phyloP scores from a whole-genome alignment of 2,888 invertebrate genomes.

The Leptodirus hochenwartii region DNA sequence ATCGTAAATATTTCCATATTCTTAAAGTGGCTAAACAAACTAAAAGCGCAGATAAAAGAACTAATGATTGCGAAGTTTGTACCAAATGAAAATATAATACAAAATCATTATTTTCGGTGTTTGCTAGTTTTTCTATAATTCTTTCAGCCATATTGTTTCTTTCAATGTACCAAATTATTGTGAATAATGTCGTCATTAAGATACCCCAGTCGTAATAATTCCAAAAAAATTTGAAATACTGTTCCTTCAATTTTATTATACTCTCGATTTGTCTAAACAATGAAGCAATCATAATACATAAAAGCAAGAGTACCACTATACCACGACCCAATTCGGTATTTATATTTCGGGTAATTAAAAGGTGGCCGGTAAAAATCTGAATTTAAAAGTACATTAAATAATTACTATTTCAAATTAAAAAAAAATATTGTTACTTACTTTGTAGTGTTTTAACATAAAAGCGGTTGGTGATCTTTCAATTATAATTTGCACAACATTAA shows the following conservation, averaged over 20 bases:
- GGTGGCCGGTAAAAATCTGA: no score
- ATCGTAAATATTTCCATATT: constrained; percentile 4
- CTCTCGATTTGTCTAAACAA: not conserved
- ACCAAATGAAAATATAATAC: constrained; percentile 11
- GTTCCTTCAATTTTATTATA: constrained; percentile 3
- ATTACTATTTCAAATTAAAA: not conserved
- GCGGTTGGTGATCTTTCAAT: constrained; percentile 12
- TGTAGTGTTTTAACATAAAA: constrained; percentile 7
- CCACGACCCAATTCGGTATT: not conserved
- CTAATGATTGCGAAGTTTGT: constrained; percentile 9
- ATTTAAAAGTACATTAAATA: no score
- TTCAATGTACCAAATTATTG: constrained; percentile 8
- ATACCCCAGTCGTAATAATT: constrained; percentile 12
- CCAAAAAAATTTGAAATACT: constrained; percentile 10
- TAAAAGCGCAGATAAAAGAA: constrained; percentile 10
- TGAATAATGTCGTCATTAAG: constrained; percentile 9
- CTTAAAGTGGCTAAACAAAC: constrained; percentile 12
- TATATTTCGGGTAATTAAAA: no score
- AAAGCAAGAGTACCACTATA: no score
- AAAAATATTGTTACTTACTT: constrained; percentile 8
- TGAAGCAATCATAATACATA: no score
- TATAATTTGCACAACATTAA: constrained; percentile 11
- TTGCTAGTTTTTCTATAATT: constrained; percentile 10
- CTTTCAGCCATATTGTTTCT: constrained; percentile 7
- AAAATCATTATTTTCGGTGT: constrained; percentile 12